A percentile compares a stretch with the other conserved stretches of the same genome.
Evolutionary conservation across 2,888 invertebrate species (phyloP).

Genomic region (Erebia epiphron): DNA sequence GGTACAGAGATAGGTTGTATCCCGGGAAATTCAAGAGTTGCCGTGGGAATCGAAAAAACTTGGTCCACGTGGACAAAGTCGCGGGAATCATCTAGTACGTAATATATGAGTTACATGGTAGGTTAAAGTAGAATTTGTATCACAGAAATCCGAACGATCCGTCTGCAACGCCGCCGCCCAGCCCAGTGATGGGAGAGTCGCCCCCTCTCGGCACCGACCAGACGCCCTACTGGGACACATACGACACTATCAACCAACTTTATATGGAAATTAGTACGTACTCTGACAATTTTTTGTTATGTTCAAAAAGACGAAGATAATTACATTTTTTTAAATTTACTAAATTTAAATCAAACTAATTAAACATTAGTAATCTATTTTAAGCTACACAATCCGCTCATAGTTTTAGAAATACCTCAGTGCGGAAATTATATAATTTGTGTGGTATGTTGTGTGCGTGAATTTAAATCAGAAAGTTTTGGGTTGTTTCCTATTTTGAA

Average conservation of each 20-base stretch:
- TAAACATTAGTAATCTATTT: background rate
- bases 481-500: constrained; percentile 17
- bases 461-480: background rate
- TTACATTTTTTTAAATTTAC: background rate
- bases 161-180: constrained; percentile 82
- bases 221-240: constrained; percentile 94
- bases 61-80: too few relatives aligned
- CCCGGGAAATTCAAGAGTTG: too few relatives aligned
- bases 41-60: too few relatives aligned
- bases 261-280: constrained; percentile 91
- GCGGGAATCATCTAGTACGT: too few relatives aligned
- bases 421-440: background rate
- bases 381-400: background rate
- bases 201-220: constrained; percentile 71
- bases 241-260: constrained; percentile 94
- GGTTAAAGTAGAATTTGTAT: constrained; percentile 19
- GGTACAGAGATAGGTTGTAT: too few relatives aligned
- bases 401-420: background rate
- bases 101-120: background rate
- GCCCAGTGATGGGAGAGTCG: constrained; percentile 67
- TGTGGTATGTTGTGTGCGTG: background rate
- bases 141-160: constrained; percentile 84
- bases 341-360: too few relatives aligned
- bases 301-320: background rate
- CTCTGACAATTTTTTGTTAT: constrained; percentile 15